These are phyloP conservation scores for Strigamia crassipes DNA, from an alignment of 2,888 invertebrate species.

Conservation along the genomic window DNA sequence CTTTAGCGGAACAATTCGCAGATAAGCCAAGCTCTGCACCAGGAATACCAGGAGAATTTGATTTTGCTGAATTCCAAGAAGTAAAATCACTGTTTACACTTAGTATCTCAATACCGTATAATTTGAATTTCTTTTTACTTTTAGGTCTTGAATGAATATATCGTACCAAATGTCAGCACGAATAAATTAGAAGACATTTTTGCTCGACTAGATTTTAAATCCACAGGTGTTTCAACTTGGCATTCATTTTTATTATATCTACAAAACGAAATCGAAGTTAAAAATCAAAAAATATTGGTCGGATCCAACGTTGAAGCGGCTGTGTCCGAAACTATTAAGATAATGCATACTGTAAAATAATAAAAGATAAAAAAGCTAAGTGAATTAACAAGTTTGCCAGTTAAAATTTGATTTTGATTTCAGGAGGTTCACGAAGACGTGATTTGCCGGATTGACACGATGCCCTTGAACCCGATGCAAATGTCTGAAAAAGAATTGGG, in stretches of 20 bases:
- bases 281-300: not conserved
- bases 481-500: not conserved
- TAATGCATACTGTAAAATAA: conserved; percentile 1
- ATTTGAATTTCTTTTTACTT: not conserved
- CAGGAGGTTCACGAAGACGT: not conserved
- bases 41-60: not conserved
- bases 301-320: not conserved
- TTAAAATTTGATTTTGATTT: not conserved
- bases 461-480: not conserved
- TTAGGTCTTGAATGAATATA: not conserved
- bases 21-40: not conserved
- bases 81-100: not conserved
- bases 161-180: not conserved
- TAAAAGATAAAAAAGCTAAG: no score
- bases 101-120: not conserved
- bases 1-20: not conserved
- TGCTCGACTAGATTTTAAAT: not conserved
- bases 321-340: not conserved
- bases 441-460: not conserved
- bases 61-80: not conserved
- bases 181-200: not conserved
- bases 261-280: not conserved
- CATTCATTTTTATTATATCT: not conserved
- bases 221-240: not conserved
- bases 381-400: not conserved